phyloP scores from a whole-genome alignment of 64 coral and sea anemone species.

The Actinia tenebrosa region DNA sequence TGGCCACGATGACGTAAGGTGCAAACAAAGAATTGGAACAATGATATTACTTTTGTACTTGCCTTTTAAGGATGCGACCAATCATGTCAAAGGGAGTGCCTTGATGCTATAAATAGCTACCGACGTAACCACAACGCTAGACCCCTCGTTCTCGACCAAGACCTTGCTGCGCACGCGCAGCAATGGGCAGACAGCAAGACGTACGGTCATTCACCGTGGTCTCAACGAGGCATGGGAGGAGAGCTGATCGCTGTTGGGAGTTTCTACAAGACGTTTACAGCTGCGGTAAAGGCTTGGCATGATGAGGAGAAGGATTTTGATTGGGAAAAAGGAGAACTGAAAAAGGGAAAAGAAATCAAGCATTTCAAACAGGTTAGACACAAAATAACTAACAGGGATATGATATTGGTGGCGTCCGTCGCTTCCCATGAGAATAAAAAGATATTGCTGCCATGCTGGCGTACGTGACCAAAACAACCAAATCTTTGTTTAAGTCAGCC shows the following conservation, averaged over 20 bases:
- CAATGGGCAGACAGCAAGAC: conserved; percentile 71
- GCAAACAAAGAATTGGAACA: too few relatives aligned
- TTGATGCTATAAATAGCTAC: conserved; percentile 67
- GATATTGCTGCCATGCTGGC: too few relatives aligned
- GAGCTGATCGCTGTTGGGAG: conserved; percentile 79
- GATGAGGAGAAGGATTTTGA: conserved; percentile 86
- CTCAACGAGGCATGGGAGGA: conserved; percentile 74
- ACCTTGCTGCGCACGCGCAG: conserved; percentile 71
- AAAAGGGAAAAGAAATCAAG: conserved; percentile 27
- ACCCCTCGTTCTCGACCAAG: conserved; percentile 60
- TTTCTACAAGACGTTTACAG: conserved; percentile 75
- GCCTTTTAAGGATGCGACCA: conserved; percentile 45
- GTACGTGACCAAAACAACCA: too few relatives aligned
- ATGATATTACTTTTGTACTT: background rate
- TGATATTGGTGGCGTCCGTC: too few relatives aligned
- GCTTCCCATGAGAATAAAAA: too few relatives aligned
- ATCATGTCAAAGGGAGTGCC: conserved; percentile 75
- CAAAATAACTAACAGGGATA: too few relatives aligned
- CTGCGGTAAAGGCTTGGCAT: conserved; percentile 90
- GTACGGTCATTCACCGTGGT: conserved; percentile 84
- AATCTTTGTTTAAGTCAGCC: too few relatives aligned
- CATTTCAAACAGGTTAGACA: conserved; percentile 77
- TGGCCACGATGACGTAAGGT: too few relatives aligned
- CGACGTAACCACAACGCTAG: conserved; percentile 72
- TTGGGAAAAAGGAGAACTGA: conserved; percentile 50